Evolutionary conservation across 2,888 invertebrate genomes (phyloP), one percentile per base, ranked within the genome.

Genomic region (Halocaridina rubra): DNA sequence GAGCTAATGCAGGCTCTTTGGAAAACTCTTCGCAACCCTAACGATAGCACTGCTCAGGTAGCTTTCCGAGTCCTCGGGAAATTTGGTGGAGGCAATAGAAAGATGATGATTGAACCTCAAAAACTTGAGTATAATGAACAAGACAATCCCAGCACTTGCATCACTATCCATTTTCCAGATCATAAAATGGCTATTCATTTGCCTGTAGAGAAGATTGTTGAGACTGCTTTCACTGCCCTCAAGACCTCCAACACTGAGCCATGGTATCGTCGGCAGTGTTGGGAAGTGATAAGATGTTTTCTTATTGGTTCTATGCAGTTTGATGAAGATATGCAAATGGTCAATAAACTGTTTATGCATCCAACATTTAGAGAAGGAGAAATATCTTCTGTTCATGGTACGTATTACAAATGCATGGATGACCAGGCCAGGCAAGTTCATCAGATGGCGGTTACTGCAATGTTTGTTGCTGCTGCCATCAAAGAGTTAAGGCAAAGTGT

Each of bases 91-190:
- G 98, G 98, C 0, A 99, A 99, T 91, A 93, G 99, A 3, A 98
- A 98, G 92, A 98, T 99, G 97, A 96, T 99, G 94, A 95, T 96
- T 80, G 98, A 98, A 91, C 98, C 98, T 0, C 99, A 99, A 91
- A 94, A 95, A 88, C 92, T 98, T n/a, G 96, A 96, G 84, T 97
- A 96, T 90, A 94, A 95, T 77, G 95, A 96, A 88, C 95, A 94
- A 1, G 96, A 97, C 89, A 94, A 94, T 7, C 94, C 94, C 80
- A 95, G 96, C 0, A 97, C 97, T 0, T 95, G 96, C 0, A 93
- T 98, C 33, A 92, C 95, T n/a, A 95, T 97, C 0, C 93, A 95
- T 89, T 98, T 98, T 92, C 95, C 95, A 89, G 97, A 98, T 89
- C 85, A 88, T 71, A 88, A 89, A 59, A 64, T 77, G 5, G 84